Conservation (phyloP, 2,797 vertebrate species). For the Perdix hodgsoniae region DNA sequence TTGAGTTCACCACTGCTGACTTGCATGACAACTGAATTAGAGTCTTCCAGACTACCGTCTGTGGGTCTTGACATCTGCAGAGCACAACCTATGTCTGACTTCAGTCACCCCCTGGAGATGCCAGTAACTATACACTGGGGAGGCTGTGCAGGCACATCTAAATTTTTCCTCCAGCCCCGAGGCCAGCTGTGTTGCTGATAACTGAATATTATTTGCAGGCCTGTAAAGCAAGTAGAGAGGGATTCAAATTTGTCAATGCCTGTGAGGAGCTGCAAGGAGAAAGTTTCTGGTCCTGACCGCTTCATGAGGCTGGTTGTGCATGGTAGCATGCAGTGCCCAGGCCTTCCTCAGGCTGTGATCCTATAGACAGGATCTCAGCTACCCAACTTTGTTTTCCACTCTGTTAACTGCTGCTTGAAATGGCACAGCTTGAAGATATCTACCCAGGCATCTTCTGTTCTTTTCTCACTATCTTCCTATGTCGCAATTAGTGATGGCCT, state of each 20-base stretch:
- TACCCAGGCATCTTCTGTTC: not conserved
- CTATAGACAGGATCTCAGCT: not conserved
- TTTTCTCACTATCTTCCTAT: not conserved
- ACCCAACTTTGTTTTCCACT: fast-evolving
- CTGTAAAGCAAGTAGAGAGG: not conserved
- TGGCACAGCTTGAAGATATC: not conserved
- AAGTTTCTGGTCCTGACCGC: not conserved
- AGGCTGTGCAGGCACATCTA: not conserved
- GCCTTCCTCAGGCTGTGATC: not conserved
- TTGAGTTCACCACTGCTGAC: not conserved
- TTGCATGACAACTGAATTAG: not conserved
- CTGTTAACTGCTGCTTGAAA: not conserved
- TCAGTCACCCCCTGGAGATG: no score
- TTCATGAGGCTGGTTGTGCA: not conserved
- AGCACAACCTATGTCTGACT: not conserved
- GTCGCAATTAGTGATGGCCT: not conserved
- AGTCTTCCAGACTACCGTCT: not conserved
- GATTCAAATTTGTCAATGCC: not conserved
- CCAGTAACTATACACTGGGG: not conserved
- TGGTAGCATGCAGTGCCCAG: not conserved
- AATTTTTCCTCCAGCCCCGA: not conserved
- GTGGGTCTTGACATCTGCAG: not conserved
- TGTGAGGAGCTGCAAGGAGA: not conserved
- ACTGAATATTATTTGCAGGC: not conserved
- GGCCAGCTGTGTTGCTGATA: not conserved